Evolutionary conservation across 2,888 invertebrate species (phyloP), one percentile per base, ranked within the genome.

Genomic region (Standfussiana lucernea): DNA sequence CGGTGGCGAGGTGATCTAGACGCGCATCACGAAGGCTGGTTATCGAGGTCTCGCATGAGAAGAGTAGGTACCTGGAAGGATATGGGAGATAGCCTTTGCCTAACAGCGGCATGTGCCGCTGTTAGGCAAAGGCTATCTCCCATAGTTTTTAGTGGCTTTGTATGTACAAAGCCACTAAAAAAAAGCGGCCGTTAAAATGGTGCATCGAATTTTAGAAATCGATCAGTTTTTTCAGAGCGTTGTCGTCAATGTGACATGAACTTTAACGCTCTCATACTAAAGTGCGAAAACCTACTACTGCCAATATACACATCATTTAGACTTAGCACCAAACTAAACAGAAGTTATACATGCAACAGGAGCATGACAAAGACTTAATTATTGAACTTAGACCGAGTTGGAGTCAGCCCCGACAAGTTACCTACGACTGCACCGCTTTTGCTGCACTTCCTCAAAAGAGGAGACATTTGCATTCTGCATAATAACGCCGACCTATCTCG

Each of bases 341-440:
- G n/a, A 50, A 67, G 56, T 64, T 65, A 68, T 68, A 68, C 80
- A 64, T 40, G 45, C 32, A 45, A 65, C 35, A 64, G 56, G 1
- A 86, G 45, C 69, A 56, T 78, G 77, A 88, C 80, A 80, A 80
- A 74, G 75, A 72, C 77, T 69, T 86, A 83, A 86, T 86, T 85
- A 86, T 82, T 84, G 59, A 86, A 84, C 86, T 86, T 75, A 79
- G 65, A 56, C 50, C 50, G 66, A 81, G 37, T 88, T 82, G 71
- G 42, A 86, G 75, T 71, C 73, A 76, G 74, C 76, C 68, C 40
- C 42, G 65, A 62, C 67, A 50, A 86, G 71, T 83, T 80, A n/a
- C n/a, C 40, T n/a, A 75, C 42, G 32, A 72, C 62, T 40, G 61
- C 71, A 45, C 79, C 86, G 79, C 62, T 71, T 82, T 61, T 61